A percentile compares a stretch with the other conserved stretches of the same genome.
Evolutionary conservation across 2,888 invertebrate species (phyloP).

Genomic region (Phyllotreta striolata): DNA sequence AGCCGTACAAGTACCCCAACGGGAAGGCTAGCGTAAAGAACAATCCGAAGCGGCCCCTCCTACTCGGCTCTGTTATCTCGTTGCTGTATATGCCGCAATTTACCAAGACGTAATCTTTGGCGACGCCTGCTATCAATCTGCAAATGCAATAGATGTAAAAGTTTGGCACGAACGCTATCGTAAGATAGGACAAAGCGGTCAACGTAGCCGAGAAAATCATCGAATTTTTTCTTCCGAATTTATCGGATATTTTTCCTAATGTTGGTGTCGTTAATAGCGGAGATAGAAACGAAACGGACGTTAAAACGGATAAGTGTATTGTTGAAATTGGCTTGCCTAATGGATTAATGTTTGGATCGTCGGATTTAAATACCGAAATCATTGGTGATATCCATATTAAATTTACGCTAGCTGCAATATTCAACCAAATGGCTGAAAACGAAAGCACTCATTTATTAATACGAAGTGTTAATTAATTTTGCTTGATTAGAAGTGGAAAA

Average conservation of each 20-base stretch:
- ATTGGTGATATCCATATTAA: conserved; percentile 5
- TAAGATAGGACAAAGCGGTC: neutral
- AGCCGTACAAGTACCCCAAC: neutral
- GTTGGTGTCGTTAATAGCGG: neutral
- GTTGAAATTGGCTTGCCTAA: conserved; percentile 6
- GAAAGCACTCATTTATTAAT: neutral
- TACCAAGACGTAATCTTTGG: neutral
- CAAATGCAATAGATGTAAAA: conserved; percentile 10
- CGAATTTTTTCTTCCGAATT: conserved; percentile 14
- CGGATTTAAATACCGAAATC: conserved; percentile 8
- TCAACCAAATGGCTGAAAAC: conserved; percentile 7
- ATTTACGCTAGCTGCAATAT: neutral
- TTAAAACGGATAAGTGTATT: neutral
- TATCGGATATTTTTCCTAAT: conserved; percentile 11
- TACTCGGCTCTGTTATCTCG: conserved; percentile 7
- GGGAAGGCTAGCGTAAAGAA: neutral
- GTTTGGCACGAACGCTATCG: conserved; percentile 6
- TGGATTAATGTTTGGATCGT: conserved; percentile 8
- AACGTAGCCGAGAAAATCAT: neutral
- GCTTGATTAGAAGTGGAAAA: neutral
- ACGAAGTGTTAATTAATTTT: neutral
- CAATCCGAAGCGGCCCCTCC: neutral
- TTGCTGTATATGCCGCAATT: neutral
- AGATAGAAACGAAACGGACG: neutral
- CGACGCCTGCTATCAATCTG: neutral